Percentiles rank a stretch among this genome's conserved stretches.
Conservation (phyloP, 2,113 vertebrate species). For the Thamnophis sirtalis region DNA sequence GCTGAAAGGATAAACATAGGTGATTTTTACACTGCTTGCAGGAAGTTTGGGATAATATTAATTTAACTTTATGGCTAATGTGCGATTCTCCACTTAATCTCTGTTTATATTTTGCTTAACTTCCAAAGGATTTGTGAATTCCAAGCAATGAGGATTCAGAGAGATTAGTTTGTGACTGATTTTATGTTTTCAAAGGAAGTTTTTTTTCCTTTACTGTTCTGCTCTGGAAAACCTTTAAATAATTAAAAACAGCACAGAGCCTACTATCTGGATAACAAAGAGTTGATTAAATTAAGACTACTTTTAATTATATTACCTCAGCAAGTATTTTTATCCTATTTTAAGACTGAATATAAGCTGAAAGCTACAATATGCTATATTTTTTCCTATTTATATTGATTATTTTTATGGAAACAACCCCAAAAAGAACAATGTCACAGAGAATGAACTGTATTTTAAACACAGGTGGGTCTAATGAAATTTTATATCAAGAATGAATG, state of each 20-base stretch:
- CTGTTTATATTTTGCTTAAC: neutral
- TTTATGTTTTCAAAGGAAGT: neutral
- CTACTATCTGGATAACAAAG: neutral
- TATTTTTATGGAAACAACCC: neutral
- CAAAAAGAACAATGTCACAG: neutral
- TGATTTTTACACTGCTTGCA: neutral
- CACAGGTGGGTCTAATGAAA: neutral
- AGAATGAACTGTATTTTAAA: neutral
- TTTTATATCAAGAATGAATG: neutral
- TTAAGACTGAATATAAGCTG: neutral
- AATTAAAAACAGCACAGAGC: neutral
- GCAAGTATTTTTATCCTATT: neutral
- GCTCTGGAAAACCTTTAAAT: neutral
- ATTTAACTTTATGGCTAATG: neutral
- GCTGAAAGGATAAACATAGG: neutral
- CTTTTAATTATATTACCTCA: neutral
- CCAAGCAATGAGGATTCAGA: neutral
- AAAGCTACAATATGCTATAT: neutral
- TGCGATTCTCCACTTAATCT: neutral
- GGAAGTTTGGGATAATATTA: neutral
- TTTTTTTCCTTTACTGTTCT: neutral
- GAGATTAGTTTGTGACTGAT: neutral
- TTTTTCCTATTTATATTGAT: neutral
- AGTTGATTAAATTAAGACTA: neutral
- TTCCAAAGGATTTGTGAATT: neutral